Base-by-base conservation (phyloP, 2,888 invertebrate genomes). In the Cynaeus angustus region DNA sequence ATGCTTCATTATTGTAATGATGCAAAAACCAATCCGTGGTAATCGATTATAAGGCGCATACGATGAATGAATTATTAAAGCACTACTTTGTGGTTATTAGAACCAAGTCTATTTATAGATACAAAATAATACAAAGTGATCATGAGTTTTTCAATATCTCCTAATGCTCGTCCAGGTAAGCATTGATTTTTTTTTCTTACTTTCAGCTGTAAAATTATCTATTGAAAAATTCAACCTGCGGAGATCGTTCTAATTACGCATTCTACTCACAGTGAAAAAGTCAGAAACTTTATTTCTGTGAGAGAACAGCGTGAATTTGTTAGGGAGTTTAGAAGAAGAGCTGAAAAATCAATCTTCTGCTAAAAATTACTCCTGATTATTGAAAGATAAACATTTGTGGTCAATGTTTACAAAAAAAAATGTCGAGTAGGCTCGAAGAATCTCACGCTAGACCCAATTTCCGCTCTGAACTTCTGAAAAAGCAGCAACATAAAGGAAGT, bases 1-100 rank as follows among this genome's bases (percentile, higher is more conserved):
- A 52, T 53, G 52, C 53, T 52, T 64, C 52, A 64, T 64, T 64
- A 53, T 64, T 41, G n/a, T 64, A 64, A 64, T 64, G 41, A 53
- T 52, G 53, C 30, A 53, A 53, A 64, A 64, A 61, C 37, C 61
- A 38, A 48, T 61, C 48, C 50, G 16, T 50, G 50, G 38, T 61
- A 61, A 61, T 61, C 61, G 61, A 61, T 48, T 48, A 48, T 61
- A 59, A 59, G 59, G 28, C 46, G 28, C 13, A 16, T 48, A 50
- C 48, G 61, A 61, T 61, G 26, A 48, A 61, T 61, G 26, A 61
- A 61, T 61, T 50, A 61, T 61, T 48, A 61, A 50, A 6, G 37
- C 37, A 37, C 14, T 30, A 46, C 38, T 59, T 59, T 50, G 16
- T 13, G 61, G 45, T 61, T 61, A 48, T 45, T 61, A 61, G 13